Percentiles rank a stretch among this genome's conserved stretches.
These are phyloP conservation scores for Phacellophora camtschatica DNA, from an alignment of 30 jellyfish, hydroid and myxozoan species.

Conservation along the genomic window DNA sequence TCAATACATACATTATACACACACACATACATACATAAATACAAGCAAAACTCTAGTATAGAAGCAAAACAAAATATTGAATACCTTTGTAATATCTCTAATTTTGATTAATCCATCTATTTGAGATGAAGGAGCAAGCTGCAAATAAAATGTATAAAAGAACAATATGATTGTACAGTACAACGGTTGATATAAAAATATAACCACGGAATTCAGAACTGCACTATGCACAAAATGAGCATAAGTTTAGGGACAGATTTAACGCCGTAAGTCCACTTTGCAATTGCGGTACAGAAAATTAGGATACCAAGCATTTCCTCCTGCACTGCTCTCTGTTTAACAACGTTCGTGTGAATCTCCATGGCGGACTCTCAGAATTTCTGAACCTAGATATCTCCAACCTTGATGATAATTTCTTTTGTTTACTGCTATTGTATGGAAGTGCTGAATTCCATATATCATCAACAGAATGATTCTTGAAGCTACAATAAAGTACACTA, in stretches of 20 bases:
- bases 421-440: neutral
- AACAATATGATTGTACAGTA: neutral
- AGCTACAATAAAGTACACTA: constrained; percentile 5
- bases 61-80: neutral
- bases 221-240: too few species aligned
- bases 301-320: too few species aligned
- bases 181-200: too few species aligned
- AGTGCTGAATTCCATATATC: too few species aligned
- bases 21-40: neutral
- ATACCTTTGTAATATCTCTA: constrained; percentile 44
- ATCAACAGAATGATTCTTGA: constrained; percentile 7
- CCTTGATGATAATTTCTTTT: constrained; percentile 2
- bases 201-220: too few species aligned
- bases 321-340: too few species aligned
- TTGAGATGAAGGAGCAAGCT: constrained; percentile 32
- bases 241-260: too few species aligned
- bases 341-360: constrained; percentile 14
- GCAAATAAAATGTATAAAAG: neutral
- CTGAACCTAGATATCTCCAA: constrained; percentile 20
- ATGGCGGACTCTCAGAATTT: neutral
- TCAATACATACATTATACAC: too few species aligned
- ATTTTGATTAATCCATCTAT: constrained; percentile 59
- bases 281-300: too few species aligned
- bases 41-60: neutral
- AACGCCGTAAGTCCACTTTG: too few species aligned